Conservation (phyloP, 2,113 vertebrate species). For the Grallaria varia region DNA sequence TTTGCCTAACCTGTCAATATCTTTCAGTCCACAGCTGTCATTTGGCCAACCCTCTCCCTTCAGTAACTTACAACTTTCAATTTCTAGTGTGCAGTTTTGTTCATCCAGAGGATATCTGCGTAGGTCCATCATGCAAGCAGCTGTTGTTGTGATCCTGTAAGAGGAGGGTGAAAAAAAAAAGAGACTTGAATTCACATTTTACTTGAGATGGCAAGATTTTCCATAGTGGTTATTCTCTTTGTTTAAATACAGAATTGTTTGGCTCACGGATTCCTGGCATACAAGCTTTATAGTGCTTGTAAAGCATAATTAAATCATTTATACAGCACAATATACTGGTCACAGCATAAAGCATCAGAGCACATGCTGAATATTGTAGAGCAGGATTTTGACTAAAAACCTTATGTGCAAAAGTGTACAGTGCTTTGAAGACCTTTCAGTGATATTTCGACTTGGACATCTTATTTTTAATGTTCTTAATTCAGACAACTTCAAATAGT, state of each 20-base stretch:
- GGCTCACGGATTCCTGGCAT: not conserved
- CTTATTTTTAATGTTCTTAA: not conserved
- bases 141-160: conserved; percentile 90
- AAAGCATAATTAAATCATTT: not conserved
- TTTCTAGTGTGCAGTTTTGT: conserved; percentile 93
- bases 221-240: not conserved
- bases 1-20: not conserved
- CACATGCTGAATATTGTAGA: not conserved
- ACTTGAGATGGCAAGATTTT: not conserved
- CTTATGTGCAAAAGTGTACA: not conserved
- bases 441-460: not conserved
- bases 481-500: not conserved
- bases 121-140: conserved; percentile 97
- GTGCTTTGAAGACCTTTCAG: not conserved
- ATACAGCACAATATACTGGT: not conserved
- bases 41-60: conserved; percentile 24
- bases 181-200: not conserved
- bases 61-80: conserved; percentile 90
- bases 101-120: conserved; percentile 91
- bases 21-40: not conserved
- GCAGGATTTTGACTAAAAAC: not conserved
- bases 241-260: not conserved
- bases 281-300: not conserved
- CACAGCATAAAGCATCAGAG: not conserved
- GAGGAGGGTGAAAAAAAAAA: not conserved